Percentiles rank a stretch among this genome's conserved stretches.
Evolutionary conservation across 92 coral and sea anemone genomes (phyloP).

Genomic region (Paragorgia papillata): DNA sequence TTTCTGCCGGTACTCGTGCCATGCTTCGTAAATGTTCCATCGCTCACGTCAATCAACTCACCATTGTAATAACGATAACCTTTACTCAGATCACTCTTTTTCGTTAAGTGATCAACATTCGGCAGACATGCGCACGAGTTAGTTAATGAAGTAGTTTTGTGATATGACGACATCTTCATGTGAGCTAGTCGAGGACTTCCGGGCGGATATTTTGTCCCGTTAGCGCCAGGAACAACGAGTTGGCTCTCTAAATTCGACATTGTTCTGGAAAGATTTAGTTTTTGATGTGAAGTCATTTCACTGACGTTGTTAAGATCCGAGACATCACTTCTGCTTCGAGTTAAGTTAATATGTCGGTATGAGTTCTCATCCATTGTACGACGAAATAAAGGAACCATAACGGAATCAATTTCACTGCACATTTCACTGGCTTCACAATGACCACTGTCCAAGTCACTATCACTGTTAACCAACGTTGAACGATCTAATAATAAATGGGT

Average conservation of each 20-base stretch:
- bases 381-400: slow-evolving; percentile 63
- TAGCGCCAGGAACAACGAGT: slow-evolving; percentile 50
- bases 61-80: slow-evolving; percentile 90
- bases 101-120: slow-evolving; percentile 51
- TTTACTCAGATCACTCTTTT: slow-evolving; percentile 87
- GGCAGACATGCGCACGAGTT: neutral
- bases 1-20: slow-evolving; percentile 19
- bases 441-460: slow-evolving; percentile 86
- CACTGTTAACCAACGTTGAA: slow-evolving; percentile 62
- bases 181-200: slow-evolving; percentile 92
- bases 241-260: slow-evolving; percentile 35
- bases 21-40: neutral
- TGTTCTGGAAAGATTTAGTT: slow-evolving; percentile 43
- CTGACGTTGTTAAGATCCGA: slow-evolving; percentile 24
- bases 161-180: slow-evolving; percentile 78
- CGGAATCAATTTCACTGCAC: slow-evolving; percentile 86
- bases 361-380: neutral
- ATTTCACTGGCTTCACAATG: slow-evolving; percentile 69
- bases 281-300: slow-evolving; percentile 6
- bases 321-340: slow-evolving; percentile 83
- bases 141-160: neutral
- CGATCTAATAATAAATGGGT: slow-evolving; percentile 27
- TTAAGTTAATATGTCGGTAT: slow-evolving; percentile 33
- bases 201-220: slow-evolving; percentile 3
- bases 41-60: slow-evolving; percentile 58